phyloP scores from a whole-genome alignment of 2,113 vertebrate species.

The Bostrychus sinensis region DNA sequence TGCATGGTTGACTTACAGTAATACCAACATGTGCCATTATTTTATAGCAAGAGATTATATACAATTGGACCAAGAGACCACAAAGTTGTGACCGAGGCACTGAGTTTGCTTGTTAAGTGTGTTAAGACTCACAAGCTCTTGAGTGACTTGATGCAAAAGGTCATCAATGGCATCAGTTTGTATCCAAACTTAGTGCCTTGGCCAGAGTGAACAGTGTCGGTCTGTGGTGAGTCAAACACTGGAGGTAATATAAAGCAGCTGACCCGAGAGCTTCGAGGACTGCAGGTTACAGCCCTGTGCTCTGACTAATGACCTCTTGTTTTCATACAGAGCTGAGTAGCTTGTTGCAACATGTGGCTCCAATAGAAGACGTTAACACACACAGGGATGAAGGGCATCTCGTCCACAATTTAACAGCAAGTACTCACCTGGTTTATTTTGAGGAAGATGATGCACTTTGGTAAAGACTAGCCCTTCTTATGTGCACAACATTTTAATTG shows the following conservation, averaged over 20 bases:
- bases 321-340: constrained; percentile 68
- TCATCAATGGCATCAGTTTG: constrained; percentile 61
- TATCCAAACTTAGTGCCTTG: constrained; percentile 54
- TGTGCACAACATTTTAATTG: background rate
- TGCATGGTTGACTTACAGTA: constrained; percentile 57
- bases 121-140: constrained; percentile 20
- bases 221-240: constrained; percentile 47
- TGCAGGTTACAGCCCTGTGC: constrained; percentile 59
- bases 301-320: constrained; percentile 68
- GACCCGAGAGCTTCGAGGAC: constrained; percentile 68
- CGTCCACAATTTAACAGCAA: constrained; percentile 58
- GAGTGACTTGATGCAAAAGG: constrained; percentile 39
- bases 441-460: constrained; percentile 11
- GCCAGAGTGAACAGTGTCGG: constrained; percentile 75
- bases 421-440: constrained; percentile 13
- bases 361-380: constrained; percentile 60
- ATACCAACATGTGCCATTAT: constrained; percentile 43
- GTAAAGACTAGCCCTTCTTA: constrained; percentile 9
- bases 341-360: constrained; percentile 71
- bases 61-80: constrained; percentile 17
- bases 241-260: constrained; percentile 75
- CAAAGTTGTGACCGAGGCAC: constrained; percentile 33
- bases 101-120: constrained; percentile 17
- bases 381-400: constrained; percentile 64
- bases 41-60: constrained; percentile 34